Evolutionary conservation across 2,797 vertebrate species (phyloP).

Genomic region (Poliocrania exsul): DNA sequence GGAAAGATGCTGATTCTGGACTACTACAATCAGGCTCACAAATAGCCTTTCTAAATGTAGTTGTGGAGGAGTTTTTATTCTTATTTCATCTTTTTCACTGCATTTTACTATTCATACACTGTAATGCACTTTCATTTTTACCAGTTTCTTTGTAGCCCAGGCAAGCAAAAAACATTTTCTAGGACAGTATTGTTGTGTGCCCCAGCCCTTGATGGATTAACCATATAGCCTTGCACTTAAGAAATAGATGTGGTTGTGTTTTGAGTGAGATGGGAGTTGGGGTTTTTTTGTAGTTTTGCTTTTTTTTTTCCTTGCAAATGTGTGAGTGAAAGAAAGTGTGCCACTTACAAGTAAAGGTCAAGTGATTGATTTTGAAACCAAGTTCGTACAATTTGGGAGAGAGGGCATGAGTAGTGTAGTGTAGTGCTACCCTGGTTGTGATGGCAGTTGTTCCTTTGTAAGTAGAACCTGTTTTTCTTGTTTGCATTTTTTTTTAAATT

Average conservation of each 20-base stretch:
- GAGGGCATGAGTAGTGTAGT: accelerated
- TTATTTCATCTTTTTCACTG: background rate
- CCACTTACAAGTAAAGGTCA: background rate
- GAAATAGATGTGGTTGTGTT: background rate
- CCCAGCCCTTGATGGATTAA: background rate
- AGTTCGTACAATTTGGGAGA: background rate
- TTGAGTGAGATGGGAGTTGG: background rate
- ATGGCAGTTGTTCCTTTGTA: background rate
- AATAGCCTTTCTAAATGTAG: background rate
- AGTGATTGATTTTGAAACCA: background rate
- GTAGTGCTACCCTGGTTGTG: background rate
- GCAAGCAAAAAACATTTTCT: background rate
- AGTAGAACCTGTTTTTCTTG: background rate
- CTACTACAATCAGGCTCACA: background rate
- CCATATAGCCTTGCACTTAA: background rate
- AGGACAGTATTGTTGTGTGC: background rate
- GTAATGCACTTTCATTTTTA: background rate
- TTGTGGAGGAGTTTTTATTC: background rate
- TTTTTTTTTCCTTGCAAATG: background rate
- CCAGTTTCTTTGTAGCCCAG: background rate
- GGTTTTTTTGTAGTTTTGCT: background rate
- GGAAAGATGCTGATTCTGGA: background rate
- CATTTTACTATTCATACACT: background rate
- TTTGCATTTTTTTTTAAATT: no score
- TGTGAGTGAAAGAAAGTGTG: background rate